Base-by-base conservation (phyloP, 1,140 invertebrate genomes). In the Apolygus lucorum region DNA sequence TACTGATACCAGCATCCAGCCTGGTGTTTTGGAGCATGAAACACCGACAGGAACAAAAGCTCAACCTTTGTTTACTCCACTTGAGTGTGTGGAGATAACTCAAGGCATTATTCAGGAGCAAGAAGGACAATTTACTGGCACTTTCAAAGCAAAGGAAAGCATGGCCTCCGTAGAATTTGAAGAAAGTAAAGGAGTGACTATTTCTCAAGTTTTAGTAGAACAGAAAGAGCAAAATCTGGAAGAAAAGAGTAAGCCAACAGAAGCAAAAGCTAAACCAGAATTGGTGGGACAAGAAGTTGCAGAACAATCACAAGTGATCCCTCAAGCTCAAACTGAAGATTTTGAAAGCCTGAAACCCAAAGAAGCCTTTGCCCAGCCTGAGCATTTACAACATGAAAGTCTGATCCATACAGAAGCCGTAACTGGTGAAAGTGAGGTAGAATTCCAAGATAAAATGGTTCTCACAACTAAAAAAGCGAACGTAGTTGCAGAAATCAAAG, bases 71-170 rank as follows among this genome's bases (percentile, higher is more conserved):
- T 78, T 29, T 52, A 59, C n/a, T 0, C 72, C 27, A 74, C 68
- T 49, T 75, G 76, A 65, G 74, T 77, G 79, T 68, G 29, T 81
- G 2, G 54, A 79, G 24, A 73, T 84, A 11, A 76, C 77, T 13
- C 76, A 83, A 73, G 77, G 77, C 49, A 75, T 80, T 8, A 68
- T 74, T 27, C 76, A 78, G 28, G 82, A 84, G 73, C 77, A 73
- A 67, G 82, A 83, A 74, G 73, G 75, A 62, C 28, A 72, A 11
- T 80, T 81, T 69, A 72, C 75, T 63, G 74, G 70, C 13, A 77
- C 77, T 66, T 77, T 79, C 49, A 76, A 75, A 71, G 67, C 73
- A 11, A 68, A 73, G 2, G 74, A 76, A 59, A 66, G 29, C n/a
- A 76, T 73, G 4, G 75, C 76, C 52, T 71, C 74, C 2, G 67